phyloP scores from a whole-genome alignment of 1,140 invertebrate genomes.

The Drosophila navojoa region DNA sequence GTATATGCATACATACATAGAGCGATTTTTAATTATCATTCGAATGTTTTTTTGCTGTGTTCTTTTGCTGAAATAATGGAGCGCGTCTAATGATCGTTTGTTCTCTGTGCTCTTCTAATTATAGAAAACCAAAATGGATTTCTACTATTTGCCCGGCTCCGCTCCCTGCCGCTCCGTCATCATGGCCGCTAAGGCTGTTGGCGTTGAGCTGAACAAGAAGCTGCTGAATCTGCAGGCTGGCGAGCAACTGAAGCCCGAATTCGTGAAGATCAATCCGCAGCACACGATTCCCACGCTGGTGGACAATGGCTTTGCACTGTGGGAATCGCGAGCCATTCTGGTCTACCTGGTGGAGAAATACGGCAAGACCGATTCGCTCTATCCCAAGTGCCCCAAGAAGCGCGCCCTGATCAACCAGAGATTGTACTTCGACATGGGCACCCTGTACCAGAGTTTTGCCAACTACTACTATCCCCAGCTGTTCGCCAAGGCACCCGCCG shows the following conservation, averaged over 20 bases:
- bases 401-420: conserved; percentile 90
- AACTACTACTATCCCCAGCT: conserved; percentile 89
- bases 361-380: conserved; percentile 88
- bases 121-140: conserved; percentile 66
- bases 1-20: background rate
- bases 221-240: conserved; percentile 86
- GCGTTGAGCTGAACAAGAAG: conserved; percentile 89
- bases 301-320: conserved; percentile 87
- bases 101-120: conserved; percentile 33
- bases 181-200: conserved; percentile 88
- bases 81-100: conserved; percentile 22
- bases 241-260: conserved; percentile 89
- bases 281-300: conserved; percentile 88
- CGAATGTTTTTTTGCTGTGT: background rate
- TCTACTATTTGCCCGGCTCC: conserved; percentile 89
- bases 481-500: conserved; percentile 87
- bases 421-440: conserved; percentile 90
- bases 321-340: conserved; percentile 90
- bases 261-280: conserved; percentile 86
- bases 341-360: conserved; percentile 89
- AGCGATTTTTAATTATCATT: background rate
- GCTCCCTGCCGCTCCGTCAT: conserved; percentile 89
- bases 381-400: conserved; percentile 88
- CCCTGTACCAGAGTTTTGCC: conserved; percentile 87
- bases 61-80: conserved; percentile 1